A percentile compares a stretch with the other conserved stretches of the same genome.
Conservation (phyloP, 1,140 invertebrate species). For the Choristoneura fumiferana region DNA sequence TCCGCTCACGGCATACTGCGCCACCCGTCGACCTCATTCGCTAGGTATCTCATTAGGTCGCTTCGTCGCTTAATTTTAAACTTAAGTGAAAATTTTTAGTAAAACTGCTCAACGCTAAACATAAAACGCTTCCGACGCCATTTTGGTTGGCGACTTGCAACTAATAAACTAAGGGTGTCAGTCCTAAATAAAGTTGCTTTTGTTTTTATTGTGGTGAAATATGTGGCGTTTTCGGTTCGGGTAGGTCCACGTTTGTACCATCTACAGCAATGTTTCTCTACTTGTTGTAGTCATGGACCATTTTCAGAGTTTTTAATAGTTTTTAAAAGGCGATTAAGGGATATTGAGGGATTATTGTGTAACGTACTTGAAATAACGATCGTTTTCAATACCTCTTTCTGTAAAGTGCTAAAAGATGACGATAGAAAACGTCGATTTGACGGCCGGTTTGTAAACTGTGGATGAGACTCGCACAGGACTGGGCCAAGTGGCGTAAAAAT, state of each 20-base stretch:
- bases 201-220: not conserved
- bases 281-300: not conserved
- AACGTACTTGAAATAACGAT: too few relatives aligned
- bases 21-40: conserved; percentile 30
- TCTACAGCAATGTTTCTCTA: too few relatives aligned
- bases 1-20: not conserved
- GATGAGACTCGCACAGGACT: too few relatives aligned
- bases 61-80: conserved; percentile 33
- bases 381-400: too few relatives aligned
- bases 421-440: too few relatives aligned
- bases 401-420: too few relatives aligned
- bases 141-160: not conserved
- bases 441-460: too few relatives aligned
- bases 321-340: too few relatives aligned
- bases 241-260: too few relatives aligned
- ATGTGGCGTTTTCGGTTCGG: not conserved
- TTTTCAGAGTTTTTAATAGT: too few relatives aligned
- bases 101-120: conserved; percentile 3
- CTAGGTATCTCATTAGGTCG: conserved; percentile 33
- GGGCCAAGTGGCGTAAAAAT: too few relatives aligned
- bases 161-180: not conserved
- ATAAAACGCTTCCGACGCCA: not conserved
- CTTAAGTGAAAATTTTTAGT: conserved; percentile 31
- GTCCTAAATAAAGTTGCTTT: not conserved
- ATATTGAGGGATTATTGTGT: too few relatives aligned